phyloP scores from a whole-genome alignment of 2,888 invertebrate genomes.

The Tanytarsus gracilentus region DNA sequence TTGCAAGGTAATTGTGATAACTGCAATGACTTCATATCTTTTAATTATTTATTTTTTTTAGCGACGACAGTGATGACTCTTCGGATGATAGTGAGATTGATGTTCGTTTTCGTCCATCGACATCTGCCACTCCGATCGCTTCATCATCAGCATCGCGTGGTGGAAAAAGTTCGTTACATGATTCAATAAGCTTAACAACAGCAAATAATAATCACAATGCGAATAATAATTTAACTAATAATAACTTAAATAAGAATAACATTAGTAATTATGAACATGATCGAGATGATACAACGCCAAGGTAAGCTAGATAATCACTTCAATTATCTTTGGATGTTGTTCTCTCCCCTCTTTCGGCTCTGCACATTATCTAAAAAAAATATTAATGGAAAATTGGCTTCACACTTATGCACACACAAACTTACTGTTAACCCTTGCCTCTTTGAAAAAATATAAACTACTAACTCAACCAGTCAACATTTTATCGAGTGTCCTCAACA shows the following conservation, averaged over 20 bases:
- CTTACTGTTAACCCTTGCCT: neutral
- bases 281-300: slow-evolving; percentile 20
- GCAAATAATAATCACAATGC: slow-evolving; percentile 21
- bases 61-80: slow-evolving; percentile 19
- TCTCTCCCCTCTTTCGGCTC: neutral
- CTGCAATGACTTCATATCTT: neutral
- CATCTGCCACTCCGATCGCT: neutral
- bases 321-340: neutral
- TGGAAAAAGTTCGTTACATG: slow-evolving; percentile 26
- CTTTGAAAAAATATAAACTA: neutral
- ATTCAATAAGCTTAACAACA: slow-evolving; percentile 16
- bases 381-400: neutral
- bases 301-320: neutral
- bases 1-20: slow-evolving; percentile 37
- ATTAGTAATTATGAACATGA: slow-evolving; percentile 11
- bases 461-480: slow-evolving; percentile 12
- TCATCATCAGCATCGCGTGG: neutral
- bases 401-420: neutral
- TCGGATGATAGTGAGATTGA: slow-evolving; percentile 16
- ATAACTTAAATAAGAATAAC: slow-evolving; percentile 21
- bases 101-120: slow-evolving; percentile 11
- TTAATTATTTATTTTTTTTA: neutral
- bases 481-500: slow-evolving; percentile 31
- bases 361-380: neutral
- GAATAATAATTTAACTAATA: slow-evolving; percentile 24